Evolutionary conservation across 2,113 vertebrate genomes (phyloP).

Genomic region (Istiophorus platypterus): DNA sequence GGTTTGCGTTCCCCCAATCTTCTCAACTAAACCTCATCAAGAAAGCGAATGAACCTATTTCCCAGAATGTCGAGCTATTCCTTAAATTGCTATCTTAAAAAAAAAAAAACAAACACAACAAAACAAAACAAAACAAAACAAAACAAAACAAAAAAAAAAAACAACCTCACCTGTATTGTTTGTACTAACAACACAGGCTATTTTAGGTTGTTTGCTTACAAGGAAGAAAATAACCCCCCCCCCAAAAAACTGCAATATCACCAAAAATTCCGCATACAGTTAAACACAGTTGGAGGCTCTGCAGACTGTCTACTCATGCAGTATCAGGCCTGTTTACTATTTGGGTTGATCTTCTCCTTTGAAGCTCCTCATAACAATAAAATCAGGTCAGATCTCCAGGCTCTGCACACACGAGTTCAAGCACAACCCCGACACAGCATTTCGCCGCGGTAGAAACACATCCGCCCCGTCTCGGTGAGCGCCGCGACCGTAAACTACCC

Average conservation of each 20-base stretch:
- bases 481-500: constrained; percentile 47
- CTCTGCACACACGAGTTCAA: constrained; percentile 39
- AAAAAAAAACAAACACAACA: no score
- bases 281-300: neutral
- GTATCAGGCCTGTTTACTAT: constrained; percentile 41
- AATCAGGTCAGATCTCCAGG: constrained; percentile 73
- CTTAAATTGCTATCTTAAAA: neutral
- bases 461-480: constrained; percentile 25
- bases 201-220: neutral
- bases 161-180: no score
- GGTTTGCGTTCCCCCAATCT: neutral
- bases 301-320: constrained; percentile 9
- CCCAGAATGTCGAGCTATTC: neutral
- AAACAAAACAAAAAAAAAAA: no score
- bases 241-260: neutral
- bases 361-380: constrained; percentile 46
- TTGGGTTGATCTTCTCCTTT: constrained; percentile 45
- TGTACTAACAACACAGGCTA: neutral
- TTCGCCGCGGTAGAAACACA: constrained; percentile 40
- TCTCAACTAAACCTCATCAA: neutral
- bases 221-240: neutral
- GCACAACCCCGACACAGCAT: constrained; percentile 22
- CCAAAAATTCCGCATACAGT: neutral
- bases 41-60: no score
- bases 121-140: neutral